Evolutionary conservation across 2,888 invertebrate species (phyloP), one percentile per base, ranked within the genome.

Genomic region (Latrodectus hesperus): DNA sequence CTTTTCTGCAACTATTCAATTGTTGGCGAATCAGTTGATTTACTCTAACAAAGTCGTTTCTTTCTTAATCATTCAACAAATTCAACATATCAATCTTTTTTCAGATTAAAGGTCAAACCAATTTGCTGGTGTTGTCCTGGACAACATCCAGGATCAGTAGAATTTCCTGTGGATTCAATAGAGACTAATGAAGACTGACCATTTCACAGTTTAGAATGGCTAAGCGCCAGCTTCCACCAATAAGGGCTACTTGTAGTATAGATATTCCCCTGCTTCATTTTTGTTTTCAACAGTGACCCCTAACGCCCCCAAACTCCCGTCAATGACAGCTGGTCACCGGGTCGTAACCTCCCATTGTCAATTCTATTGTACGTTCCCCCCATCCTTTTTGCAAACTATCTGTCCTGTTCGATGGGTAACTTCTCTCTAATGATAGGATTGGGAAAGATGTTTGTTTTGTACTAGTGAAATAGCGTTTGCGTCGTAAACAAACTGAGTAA

Each of bases 241-340:
- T 38, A 75, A 38, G 10, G 67, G 49, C 65, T 65, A 67, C 10
- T 60, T 60, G 12, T 60, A 60, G 12, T 60, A 12, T 60, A 11
- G 60, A 60, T 60, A 67, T 14, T 11, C 65, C 80, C 81, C 38
- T 51, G n/a, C 51, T 26, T 72, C 51, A 16, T 71, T 71, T 72
- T 84, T 77, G 72, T 84, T 84, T 72, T 78, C 51, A 17, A 73
- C 77, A 53, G 53, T 84, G 84, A 82, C 82, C 82, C 75, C 70
- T 17, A 22, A 60, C 60, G 51, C 77, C 84, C 65, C 52, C 65
- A 38, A 17, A 16, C 55, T 65, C 38, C 65, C 77, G 73, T 77
- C 77, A 84, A 73, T 84, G 84, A 77, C 84, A 84, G 84, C 84
- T 84, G 84, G 72, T 26, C 84, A 52, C 65, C 65, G 84, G 84